A percentile compares a stretch with the other conserved stretches of the same genome.
phyloP scores from a whole-genome alignment of 2,888 invertebrate species.

The Agonopterix heracliana region DNA sequence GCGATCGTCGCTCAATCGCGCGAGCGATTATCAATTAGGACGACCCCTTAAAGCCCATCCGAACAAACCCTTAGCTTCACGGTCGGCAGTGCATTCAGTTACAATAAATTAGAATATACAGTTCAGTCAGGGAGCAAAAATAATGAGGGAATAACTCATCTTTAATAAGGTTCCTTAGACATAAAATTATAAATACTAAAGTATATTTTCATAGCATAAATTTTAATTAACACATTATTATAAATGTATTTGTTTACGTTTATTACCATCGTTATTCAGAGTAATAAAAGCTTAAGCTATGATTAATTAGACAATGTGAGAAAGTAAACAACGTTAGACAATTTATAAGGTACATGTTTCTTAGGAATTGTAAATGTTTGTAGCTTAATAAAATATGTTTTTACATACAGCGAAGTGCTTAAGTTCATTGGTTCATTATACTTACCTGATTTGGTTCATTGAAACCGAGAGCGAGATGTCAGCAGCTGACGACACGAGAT shows the following conservation, averaged over 20 bases:
- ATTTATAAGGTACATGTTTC: too few species aligned
- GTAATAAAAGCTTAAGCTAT: too few species aligned
- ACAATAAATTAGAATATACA: slow-evolving; percentile 17
- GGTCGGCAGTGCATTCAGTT: slow-evolving; percentile 1
- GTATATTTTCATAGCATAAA: slow-evolving; percentile 9
- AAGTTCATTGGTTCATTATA: too few species aligned
- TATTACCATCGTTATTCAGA: not conserved
- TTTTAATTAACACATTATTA: slow-evolving; percentile 9
- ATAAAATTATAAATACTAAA: slow-evolving; percentile 9
- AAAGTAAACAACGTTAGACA: too few species aligned
- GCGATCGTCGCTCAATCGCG: too few species aligned
- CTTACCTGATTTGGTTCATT: too few species aligned
- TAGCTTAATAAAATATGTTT: too few species aligned
- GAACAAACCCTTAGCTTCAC: not conserved
- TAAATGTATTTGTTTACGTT: slow-evolving; percentile 8
- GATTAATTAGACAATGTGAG: too few species aligned
- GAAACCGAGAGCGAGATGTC: too few species aligned
- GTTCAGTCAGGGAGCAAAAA: slow-evolving; percentile 12
- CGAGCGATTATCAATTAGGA: too few species aligned
- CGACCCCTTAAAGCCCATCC: not conserved
- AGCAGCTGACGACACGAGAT: not conserved
- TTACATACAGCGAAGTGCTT: too few species aligned
- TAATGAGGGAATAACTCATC: slow-evolving; percentile 25
- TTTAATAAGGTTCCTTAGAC: slow-evolving; percentile 17
- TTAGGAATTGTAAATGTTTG: too few species aligned